Base-by-base conservation (phyloP, 2,797 vertebrate species). In the Centropyge bicolor region DNA sequence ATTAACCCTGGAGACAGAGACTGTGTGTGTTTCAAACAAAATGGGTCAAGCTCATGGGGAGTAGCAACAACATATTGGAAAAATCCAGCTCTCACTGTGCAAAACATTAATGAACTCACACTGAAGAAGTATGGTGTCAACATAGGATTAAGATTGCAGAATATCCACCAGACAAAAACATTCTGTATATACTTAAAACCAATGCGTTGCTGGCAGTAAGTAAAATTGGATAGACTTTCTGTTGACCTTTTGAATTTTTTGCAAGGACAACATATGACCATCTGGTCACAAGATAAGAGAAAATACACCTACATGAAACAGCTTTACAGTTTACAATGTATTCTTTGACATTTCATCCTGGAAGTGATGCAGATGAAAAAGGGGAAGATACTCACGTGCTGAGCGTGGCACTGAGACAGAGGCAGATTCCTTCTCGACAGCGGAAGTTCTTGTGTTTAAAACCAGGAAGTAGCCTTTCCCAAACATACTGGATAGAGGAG, bases 371-470 rank as follows among this genome's bases (percentile, higher is more conserved):
- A 77, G 54, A 77, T 43, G 16, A 72, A 82, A 20, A 83, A 13
- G 35, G 64, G 82, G 81, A 86, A 86, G 64, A 60, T 68, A 96
- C 98, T 97, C 96, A 99, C 98, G 70, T 94, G 93, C 93, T 96
- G 82, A 99, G 95, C 22, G 98, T 97, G 92, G 97, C 94, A 88
- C 96, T 95, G 88, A 99, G 96, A 94, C 97, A 98, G 65, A 97
- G 93, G 92, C 98, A 99, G 77, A 97, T 83, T 86, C 97, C 97
- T 94, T 99, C 98, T 93, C 98, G 96, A 89, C 96, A 96, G 89
- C 97, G 97, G 95, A 97, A 97, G 94, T 99, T 99, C 96, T 99
- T 99, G 94, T 99, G 98, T 92, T 99, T 99, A 89, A 99, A 99
- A 81, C 96, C 96, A 88, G 93, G 91, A 90, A 96, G 90, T 87